phyloP scores from a whole-genome alignment of 2,797 vertebrate genomes.

The Chlorospingus flavigularis region DNA sequence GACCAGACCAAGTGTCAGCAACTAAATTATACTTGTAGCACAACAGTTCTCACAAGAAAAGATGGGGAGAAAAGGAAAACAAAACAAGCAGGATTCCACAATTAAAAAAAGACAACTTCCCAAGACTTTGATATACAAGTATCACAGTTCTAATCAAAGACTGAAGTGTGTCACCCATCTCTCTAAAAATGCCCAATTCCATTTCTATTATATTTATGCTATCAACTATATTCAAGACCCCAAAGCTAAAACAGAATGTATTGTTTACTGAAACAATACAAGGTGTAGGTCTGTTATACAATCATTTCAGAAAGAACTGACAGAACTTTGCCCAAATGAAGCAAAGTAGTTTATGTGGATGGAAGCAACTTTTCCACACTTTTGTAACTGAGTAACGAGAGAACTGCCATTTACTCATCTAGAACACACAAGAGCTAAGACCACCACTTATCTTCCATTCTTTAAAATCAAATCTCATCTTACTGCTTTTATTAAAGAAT shows the following conservation, averaged over 20 bases:
- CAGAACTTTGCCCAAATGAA: not conserved
- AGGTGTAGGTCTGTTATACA: not conserved
- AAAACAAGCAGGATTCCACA: not conserved
- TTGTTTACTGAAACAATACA: not conserved
- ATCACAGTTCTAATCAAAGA: not conserved
- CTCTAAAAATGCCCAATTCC: not conserved
- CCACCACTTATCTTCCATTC: not conserved
- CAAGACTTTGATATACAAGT: not conserved
- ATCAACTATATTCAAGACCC: not conserved
- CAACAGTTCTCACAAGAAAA: not conserved
- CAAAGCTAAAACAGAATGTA: not conserved
- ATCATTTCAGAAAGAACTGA: not conserved
- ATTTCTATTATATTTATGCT: not conserved
- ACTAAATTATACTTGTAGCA: not conserved
- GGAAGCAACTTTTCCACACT: not conserved
- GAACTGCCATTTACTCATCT: not conserved
- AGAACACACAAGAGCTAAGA: not conserved
- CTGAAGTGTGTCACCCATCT: fast-evolving
- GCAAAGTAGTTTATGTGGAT: not conserved
- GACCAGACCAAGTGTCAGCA: not conserved
- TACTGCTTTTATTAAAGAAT: not conserved
- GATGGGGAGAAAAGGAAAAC: fast-evolving
- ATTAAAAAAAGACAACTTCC: not conserved
- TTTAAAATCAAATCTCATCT: not conserved
- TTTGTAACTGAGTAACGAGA: not conserved